Base-by-base conservation (phyloP, 2,797 vertebrate species). In the Aldrovandia affinis region DNA sequence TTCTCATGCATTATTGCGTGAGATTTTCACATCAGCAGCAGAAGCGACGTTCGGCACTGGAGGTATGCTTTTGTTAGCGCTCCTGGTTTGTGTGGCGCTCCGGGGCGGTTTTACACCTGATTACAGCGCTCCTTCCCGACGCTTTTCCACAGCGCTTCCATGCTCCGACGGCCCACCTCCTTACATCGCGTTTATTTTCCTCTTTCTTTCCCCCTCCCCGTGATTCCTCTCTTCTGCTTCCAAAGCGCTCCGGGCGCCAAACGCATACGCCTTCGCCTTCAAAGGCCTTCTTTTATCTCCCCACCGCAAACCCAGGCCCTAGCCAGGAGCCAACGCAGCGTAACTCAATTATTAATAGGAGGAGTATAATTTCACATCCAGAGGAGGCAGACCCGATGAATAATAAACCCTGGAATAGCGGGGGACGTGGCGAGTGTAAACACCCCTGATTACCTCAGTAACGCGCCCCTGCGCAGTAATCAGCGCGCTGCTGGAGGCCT, bases 181-280 rank as follows among this genome's bases (percentile, higher is more conserved):
- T 93, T 89, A 86, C 90, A 90, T 86, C 85, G 89, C 93, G 88
- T 92, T 94, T 91, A 88, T 92, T 92, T 93, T 94, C 88, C 92
- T 88, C 81, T 85, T 86, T 93, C 92, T 91, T 88, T 79, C 52
- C 88, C 85, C 33, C 52, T 28, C 88, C 88, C 85, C n/a, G 59
- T 33, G 88, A 81, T 92, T 90, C 86, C 91, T 96, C 92, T 93
- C 78, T 94, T 96, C 91, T 95, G 87, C 87, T 90, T 96, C 94
- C 93, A 95, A 92, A 93, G 89, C 91, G 92, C 93, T 95, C 86
- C 82, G 78, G 94, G 93, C 89, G 88, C 89, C 87, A 92, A 90
- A 93, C 92, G 90, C 92, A 81, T 83, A n/a, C n/a, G 90, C 93
- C 91, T 89, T 89, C 91, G 92, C 89, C 92, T 84, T 95, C 93